Evolutionary conservation across 2,113 vertebrate genomes (phyloP).

Genomic region (Charina bottae): DNA sequence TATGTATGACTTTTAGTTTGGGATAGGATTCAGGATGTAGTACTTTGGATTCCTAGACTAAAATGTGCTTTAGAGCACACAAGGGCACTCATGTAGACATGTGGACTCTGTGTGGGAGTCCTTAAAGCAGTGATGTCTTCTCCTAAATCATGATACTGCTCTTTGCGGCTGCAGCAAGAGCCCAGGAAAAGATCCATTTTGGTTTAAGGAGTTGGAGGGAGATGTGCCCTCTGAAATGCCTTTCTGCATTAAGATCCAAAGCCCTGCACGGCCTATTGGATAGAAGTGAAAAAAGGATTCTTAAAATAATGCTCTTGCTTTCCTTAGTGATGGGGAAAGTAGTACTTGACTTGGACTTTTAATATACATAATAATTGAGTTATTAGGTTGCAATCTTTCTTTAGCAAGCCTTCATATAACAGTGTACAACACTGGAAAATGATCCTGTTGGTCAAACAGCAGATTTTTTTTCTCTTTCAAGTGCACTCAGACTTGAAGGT

Average conservation of each 20-base stretch:
- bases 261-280: background rate
- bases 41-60: background rate
- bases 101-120: background rate
- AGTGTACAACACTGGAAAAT: background rate
- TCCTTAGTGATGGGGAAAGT: background rate
- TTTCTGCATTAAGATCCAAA: background rate
- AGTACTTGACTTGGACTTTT: background rate
- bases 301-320: background rate
- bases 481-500: background rate
- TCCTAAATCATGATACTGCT: background rate
- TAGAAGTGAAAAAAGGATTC: background rate
- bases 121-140: background rate
- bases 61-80: background rate
- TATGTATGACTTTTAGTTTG: background rate
- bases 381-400: background rate
- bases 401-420: background rate
- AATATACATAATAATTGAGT: background rate
- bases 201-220: background rate
- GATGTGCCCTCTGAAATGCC: background rate
- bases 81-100: background rate
- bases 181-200: background rate
- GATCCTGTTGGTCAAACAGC: background rate
- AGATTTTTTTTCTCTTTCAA: background rate
- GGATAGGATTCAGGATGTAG: background rate
- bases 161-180: background rate